Conservation (phyloP, 2,888 invertebrate genomes). For the Serripes groenlandicus region DNA sequence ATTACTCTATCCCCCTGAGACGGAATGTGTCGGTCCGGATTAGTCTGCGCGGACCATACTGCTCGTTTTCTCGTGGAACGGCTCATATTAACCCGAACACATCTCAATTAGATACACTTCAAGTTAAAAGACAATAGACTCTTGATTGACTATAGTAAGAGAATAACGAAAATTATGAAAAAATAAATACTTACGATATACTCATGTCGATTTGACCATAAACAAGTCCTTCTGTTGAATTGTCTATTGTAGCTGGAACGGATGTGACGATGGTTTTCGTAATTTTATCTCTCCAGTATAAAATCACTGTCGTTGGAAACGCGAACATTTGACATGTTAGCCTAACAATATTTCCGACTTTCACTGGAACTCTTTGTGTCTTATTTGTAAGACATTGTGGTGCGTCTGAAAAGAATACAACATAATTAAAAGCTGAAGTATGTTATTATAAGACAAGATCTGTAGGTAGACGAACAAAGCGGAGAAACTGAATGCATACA, state of each 20-base stretch:
- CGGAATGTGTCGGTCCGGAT: too few species aligned
- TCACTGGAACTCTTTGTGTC: conserved; percentile 34
- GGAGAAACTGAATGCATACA: too few species aligned
- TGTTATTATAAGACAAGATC: not conserved
- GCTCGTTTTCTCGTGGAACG: too few species aligned
- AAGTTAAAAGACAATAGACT: too few species aligned
- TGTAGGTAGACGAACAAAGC: too few species aligned
- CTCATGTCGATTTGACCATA: conserved; percentile 29
- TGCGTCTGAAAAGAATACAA: conserved; percentile 31
- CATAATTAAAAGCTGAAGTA: not conserved
- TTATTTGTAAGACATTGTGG: conserved; percentile 27
- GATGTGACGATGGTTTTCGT: conserved; percentile 28
- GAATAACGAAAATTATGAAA: too few species aligned
- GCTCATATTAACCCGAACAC: too few species aligned
- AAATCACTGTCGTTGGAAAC: conserved; percentile 43
- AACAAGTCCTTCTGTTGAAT: conserved; percentile 8
- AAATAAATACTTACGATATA: conserved; percentile 41
- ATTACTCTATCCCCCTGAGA: too few species aligned
- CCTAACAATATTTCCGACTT: conserved; percentile 19
- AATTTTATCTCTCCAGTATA: conserved; percentile 51
- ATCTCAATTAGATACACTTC: too few species aligned
- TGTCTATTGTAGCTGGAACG: not conserved
- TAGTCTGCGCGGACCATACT: too few species aligned
- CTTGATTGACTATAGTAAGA: too few species aligned
- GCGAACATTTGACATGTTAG: conserved; percentile 52